Base-by-base conservation (phyloP, 2,113 vertebrate genomes). In the Pao palembangensis region DNA sequence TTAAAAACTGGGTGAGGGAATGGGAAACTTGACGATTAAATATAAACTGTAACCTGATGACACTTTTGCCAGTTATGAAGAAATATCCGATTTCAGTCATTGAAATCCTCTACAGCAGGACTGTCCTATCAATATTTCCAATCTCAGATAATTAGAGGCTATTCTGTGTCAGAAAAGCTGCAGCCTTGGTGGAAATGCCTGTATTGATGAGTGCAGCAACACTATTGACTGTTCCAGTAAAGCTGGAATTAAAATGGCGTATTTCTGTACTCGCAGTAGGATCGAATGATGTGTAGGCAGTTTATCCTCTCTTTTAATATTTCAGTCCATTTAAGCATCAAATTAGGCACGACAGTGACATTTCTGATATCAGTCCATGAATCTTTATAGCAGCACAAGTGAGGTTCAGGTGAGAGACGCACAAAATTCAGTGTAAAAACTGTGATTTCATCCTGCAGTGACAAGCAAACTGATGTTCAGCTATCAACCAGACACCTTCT, bases 211-310 rank as follows among this genome's bases (percentile, higher is more conserved):
- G 82, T 55, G 41, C 55, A 70, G 81, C 68, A 76, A 79, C 81
- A 69, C 76, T 85, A 88, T 89, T 73, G 87, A 88, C 82, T 86
- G 83, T 89, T 90, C 83, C 86, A 81, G 81, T 83, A 87, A 87
- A 54, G 71, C 50, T 69, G 65, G 71, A 75, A 83, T 85, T 76
- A 72, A 85, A 79, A 83, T 66, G 69, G 55, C 51, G 55, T 56
- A 54, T 75, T 79, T 85, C 64, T 63, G 46, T 55, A 31, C 67
- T 44, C 44, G 75, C 71, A 72, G 73, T 72, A 59, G 75, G 69
- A 78, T 78, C 73, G 47, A 21, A n/a, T 58, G 51, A n/a, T 34
- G 78, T 12, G 14, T n/a, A 2, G 73, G 85, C 81, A 20, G 16
- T 64, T 88, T 76, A 67, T 71, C 21, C n/a, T 41, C 4, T 5